Conservation (phyloP, 2,797 vertebrate genomes). For the Adrianichthys oophorus region DNA sequence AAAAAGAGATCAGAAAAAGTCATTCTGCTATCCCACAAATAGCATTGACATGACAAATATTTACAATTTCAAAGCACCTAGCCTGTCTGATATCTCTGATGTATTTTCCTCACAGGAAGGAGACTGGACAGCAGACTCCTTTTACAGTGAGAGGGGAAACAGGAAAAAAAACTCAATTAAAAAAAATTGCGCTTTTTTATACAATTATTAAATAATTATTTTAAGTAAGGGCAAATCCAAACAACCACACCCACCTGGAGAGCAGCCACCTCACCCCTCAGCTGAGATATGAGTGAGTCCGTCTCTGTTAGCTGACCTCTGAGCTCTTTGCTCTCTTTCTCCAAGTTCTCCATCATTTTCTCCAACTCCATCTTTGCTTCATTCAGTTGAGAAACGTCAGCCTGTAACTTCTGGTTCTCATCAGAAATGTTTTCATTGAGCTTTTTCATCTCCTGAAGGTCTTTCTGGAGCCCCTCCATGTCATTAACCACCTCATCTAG, state of each 20-base stretch:
- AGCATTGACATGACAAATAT: not conserved
- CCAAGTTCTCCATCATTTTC: slow-evolving; percentile 27
- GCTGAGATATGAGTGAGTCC: slow-evolving; percentile 78
- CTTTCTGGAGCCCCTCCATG: slow-evolving; percentile 79
- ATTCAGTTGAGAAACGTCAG: slow-evolving; percentile 66
- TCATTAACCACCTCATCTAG: slow-evolving; percentile 81
- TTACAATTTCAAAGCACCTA: slow-evolving; percentile 78
- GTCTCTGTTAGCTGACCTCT: slow-evolving; percentile 79
- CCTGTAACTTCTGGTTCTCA: slow-evolving; percentile 83
- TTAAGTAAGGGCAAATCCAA: not conserved
- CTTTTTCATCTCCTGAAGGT: slow-evolving; percentile 83
- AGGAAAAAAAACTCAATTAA: not conserved
- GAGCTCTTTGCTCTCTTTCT: slow-evolving; percentile 68
- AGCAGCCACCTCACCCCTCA: slow-evolving; percentile 78
- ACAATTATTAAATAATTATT: not conserved
- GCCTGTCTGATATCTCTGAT: slow-evolving; percentile 80
- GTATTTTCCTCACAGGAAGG: slow-evolving; percentile 69
- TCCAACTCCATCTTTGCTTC: slow-evolving; percentile 60
- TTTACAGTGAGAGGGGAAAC: slow-evolving; percentile 28
- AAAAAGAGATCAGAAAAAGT: slow-evolving; percentile 1
- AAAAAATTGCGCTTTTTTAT: not conserved
- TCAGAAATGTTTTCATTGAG: slow-evolving; percentile 77
- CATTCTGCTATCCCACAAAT: not conserved
- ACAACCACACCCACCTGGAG: slow-evolving; percentile 82
- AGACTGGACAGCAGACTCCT: slow-evolving; percentile 76